Base-by-base conservation (phyloP, 2,113 vertebrate genomes). In the Gadus macrocephalus region DNA sequence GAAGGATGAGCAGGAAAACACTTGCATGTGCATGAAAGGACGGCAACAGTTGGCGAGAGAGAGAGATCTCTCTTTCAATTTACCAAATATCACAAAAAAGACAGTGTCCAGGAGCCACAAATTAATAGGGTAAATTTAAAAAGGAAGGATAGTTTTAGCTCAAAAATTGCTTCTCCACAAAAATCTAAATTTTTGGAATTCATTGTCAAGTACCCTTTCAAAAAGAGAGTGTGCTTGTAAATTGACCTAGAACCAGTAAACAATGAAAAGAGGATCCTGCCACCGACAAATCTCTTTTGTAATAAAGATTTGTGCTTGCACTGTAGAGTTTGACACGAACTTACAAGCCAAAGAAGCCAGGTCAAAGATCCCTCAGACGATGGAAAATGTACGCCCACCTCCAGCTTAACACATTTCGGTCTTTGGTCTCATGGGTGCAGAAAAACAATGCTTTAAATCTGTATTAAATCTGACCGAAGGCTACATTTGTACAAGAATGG, bases 401-500 rank as follows among this genome's bases (percentile, higher is more conserved):
- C 60, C 60, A 62, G n/a, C 20, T 25, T 22, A 27, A 11, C 20
- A 62, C 7, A 62, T 27, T 4, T 62, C 60, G 2, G 20, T 8
- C 42, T 15, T 62, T 20, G 14, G 20, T 20, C 55, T 17, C 55
- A 16, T 58, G 15, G n/a, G 55, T 58, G 55, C n/a, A 58, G 55
- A 74, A 22, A 68, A 70, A 72, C 63, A 27, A 22, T 35, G 9
- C 31, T 75, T 28, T 56, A 61, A 42, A 14, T 63, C 53, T 53
- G 60, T 72, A 53, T 76, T 71, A 56, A 78, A 72, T 63, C 70
- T 53, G 75, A 68, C 86, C 78, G 63, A 80, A 80, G 38, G 63
- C 70, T 82, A 73, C 78, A 78, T 85, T 84, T 79, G 72, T 78
- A 64, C 76, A 80, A 66, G 79, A 86, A 83, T 78, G 70, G 68